Percentiles rank a stretch among this genome's conserved stretches.
Evolutionary conservation across 2,888 invertebrate species (phyloP).

Genomic region (Polia nebulosa): DNA sequence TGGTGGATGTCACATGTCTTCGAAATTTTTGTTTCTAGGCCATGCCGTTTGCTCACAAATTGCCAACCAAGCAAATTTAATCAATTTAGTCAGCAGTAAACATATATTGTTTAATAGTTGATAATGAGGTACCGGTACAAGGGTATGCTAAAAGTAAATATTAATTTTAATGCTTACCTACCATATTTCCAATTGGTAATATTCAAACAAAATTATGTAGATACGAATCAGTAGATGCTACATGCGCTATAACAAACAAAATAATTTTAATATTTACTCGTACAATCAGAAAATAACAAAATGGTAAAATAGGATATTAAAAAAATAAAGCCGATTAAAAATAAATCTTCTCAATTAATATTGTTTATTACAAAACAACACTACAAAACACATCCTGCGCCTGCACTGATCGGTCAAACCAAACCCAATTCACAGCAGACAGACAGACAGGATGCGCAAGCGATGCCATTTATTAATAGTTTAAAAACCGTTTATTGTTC

Average conservation of each 20-base stretch:
- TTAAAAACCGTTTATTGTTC: slow-evolving; percentile 66
- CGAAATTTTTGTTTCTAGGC: too few species aligned
- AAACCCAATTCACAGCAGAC: slow-evolving; percentile 25
- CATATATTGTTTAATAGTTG: too few species aligned
- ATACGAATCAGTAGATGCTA: background rate
- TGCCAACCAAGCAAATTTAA: too few species aligned
- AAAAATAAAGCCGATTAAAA: background rate
- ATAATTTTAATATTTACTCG: too few species aligned
- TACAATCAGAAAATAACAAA: background rate
- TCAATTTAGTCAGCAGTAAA: too few species aligned
- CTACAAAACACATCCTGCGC: slow-evolving; percentile 53
- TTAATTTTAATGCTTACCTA: too few species aligned
- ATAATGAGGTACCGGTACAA: too few species aligned
- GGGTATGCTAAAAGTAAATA: too few species aligned
- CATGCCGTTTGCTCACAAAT: too few species aligned
- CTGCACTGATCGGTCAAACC: slow-evolving; percentile 18
- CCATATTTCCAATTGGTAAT: background rate
- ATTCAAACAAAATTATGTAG: background rate
- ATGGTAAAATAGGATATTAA: too few species aligned
- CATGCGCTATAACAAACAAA: background rate
- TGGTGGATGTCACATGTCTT: too few species aligned
- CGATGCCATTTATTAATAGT: slow-evolving; percentile 58
- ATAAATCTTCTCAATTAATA: background rate
- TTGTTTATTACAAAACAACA: background rate
- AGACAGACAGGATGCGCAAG: slow-evolving; percentile 60